A percentile compares a stretch with the other conserved stretches of the same genome.
phyloP scores from a whole-genome alignment of 2,113 vertebrate genomes.

The Eretmochelys imbricata region DNA sequence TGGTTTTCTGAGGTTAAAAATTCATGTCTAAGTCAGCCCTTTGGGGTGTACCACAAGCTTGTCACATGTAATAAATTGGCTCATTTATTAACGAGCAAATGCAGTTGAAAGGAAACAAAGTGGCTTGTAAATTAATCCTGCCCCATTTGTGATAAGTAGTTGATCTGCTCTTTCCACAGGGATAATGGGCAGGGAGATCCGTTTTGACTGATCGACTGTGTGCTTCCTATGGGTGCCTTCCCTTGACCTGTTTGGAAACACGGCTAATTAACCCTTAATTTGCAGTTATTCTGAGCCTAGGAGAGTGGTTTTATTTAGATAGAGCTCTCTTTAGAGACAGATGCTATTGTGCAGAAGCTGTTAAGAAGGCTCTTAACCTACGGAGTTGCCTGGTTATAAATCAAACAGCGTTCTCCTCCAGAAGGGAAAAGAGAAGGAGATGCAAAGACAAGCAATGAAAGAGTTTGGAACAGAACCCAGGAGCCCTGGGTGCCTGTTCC shows the following conservation, averaged over 20 bases:
- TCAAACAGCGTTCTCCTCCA: background rate
- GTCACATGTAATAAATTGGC: conserved; percentile 72
- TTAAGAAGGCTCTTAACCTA: background rate
- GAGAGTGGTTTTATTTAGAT: background rate
- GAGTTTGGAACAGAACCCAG: background rate
- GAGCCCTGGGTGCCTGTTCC: background rate
- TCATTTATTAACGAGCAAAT: conserved; percentile 62
- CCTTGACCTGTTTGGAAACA: background rate
- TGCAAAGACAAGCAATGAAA: background rate
- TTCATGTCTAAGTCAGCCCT: conserved; percentile 52
- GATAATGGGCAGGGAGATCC: conserved; percentile 9
- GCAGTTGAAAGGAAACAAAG: conserved; percentile 62
- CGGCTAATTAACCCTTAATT: conserved; percentile 43
- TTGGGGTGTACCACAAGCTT: conserved; percentile 70
- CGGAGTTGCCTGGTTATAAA: background rate
- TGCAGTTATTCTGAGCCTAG: background rate
- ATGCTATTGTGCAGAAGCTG: accelerated
- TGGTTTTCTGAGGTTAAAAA: conserved; percentile 60
- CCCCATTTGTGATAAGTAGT: conserved; percentile 48
- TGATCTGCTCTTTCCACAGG: conserved; percentile 56
- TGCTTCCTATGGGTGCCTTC: background rate
- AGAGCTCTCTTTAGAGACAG: background rate
- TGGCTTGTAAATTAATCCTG: conserved; percentile 59
- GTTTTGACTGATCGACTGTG: conserved; percentile 42
- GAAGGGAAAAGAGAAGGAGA: background rate